Evolutionary conservation across 2,113 vertebrate genomes (phyloP), one percentile per base, ranked within the genome.

Genomic region (Scortum barcoo): DNA sequence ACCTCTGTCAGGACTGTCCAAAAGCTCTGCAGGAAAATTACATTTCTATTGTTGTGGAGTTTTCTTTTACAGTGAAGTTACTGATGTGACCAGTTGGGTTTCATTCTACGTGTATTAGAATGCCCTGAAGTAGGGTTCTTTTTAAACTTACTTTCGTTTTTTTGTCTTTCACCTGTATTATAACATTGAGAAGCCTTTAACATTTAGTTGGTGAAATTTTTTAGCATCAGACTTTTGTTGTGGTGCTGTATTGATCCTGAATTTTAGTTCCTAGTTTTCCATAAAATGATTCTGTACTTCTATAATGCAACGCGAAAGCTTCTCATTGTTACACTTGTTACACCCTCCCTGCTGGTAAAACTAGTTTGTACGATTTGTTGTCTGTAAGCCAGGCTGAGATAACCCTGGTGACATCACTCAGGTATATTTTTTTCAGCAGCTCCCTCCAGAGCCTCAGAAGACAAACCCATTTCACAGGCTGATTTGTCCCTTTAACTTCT

Each of bases 11-110:
- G 4, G 0, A 66, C 50, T n/a, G 65, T 61, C 54, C 63, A 66
- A 53, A 70, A 73, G 50, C 77, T 69, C 61, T 62, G 33, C 50
- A 30, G 50, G 73, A 46, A 75, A 62, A 67, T 65, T 54, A 28
- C 54, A 9, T 10, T 3, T 68, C 22, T 53, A 2, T 40, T 24
- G 26, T 80, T 72, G 44, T 17, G 13, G 17, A 57, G 22, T n/a
- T 24, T 48, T 9, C 19, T 63, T 36, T 22, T 24, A 10, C n/a
- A 44, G n/a, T 40, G 11, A 14, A 0, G 2, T 46, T 7, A 46
- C 13, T 19, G 20, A 66, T 33, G n/a, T 17, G 28, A 26, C 16
- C 16, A 22, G 0, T 1, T 40, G 30, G 9, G 22, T 22, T 63
- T 66, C 20, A 12, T 54, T 38, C 14, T 54, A 24, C 0, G 3